A percentile compares a stretch with the other conserved stretches of the same genome.
phyloP scores from a whole-genome alignment of 2,113 vertebrate genomes.

The Lathamus discolor region DNA sequence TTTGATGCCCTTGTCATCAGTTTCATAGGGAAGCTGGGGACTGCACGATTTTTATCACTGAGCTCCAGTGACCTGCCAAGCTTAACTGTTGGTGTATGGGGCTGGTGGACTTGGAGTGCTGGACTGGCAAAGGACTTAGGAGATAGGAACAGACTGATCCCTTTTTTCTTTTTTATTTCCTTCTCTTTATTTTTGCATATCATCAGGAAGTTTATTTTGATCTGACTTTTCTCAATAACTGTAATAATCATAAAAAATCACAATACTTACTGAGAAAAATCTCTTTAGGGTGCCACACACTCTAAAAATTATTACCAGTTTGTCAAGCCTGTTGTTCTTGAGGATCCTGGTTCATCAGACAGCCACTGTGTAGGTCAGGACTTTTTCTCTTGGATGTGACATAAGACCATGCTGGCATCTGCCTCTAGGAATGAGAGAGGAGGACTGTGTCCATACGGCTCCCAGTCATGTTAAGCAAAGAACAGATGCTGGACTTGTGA shows the following conservation, averaged over 20 bases:
- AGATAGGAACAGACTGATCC: not conserved
- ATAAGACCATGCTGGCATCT: conserved; percentile 50
- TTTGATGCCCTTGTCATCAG: conserved; percentile 40
- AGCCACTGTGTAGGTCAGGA: conserved; percentile 23
- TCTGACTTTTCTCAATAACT: not conserved
- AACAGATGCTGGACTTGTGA: conserved; percentile 68
- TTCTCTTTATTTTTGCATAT: not conserved
- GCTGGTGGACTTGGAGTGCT: not conserved
- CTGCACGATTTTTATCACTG: not conserved
- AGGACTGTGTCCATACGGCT: conserved; percentile 55
- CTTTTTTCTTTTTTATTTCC: not conserved
- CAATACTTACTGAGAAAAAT: not conserved
- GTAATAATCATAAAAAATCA: not conserved
- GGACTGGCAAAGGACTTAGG: not conserved
- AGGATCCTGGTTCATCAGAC: not conserved
- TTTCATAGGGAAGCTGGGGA: not conserved
- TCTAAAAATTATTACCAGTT: not conserved
- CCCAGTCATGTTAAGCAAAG: conserved; percentile 59
- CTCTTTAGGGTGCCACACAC: not conserved
- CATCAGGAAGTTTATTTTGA: not conserved
- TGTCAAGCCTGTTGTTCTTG: not conserved
- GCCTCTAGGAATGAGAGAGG: conserved; percentile 53
- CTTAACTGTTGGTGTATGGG: not conserved
- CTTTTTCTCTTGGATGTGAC: conserved; percentile 53
- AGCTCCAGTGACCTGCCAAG: not conserved